phyloP scores from a whole-genome alignment of 2,113 vertebrate genomes.

The Melanostigma gelatinosum region DNA sequence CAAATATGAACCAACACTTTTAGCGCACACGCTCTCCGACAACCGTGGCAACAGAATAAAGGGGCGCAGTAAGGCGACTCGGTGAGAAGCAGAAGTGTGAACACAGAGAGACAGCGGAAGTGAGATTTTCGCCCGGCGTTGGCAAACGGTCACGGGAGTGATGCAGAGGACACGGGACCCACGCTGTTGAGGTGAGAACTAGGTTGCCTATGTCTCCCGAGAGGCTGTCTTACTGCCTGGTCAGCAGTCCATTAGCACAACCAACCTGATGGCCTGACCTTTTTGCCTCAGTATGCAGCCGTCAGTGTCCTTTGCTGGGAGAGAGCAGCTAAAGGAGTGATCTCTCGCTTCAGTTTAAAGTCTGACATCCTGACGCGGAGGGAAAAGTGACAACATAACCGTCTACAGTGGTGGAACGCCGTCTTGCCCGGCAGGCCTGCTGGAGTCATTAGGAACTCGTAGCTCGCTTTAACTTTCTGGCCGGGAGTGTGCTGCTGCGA shows the following conservation, averaged over 20 bases:
- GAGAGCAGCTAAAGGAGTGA: conserved; percentile 64
- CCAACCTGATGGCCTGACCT: conserved; percentile 71
- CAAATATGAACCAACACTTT: conserved; percentile 4
- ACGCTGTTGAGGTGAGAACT: conserved; percentile 63
- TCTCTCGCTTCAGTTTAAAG: conserved; percentile 72
- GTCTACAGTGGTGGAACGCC: conserved; percentile 48
- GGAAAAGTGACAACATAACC: conserved; percentile 67
- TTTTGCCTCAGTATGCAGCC: conserved; percentile 61
- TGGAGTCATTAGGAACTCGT: conserved; percentile 65
- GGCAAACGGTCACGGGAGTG: conserved; percentile 19
- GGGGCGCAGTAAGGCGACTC: not conserved
- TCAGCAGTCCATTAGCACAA: conserved; percentile 76
- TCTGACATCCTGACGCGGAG: conserved; percentile 63
- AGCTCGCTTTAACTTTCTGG: conserved; percentile 35
- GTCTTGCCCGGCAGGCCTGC: conserved; percentile 51
- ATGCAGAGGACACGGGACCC: conserved; percentile 46
- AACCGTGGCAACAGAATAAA: not conserved
- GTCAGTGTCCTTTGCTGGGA: conserved; percentile 57
- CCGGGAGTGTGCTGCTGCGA: conserved; percentile 19
- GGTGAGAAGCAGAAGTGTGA: conserved; percentile 11
- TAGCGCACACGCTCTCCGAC: not conserved
- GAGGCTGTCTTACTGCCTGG: conserved; percentile 67
- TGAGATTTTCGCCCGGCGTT: conserved; percentile 14
- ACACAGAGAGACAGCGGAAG: conserved; percentile 6
- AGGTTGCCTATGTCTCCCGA: conserved; percentile 56